Conservation (phyloP, 2,888 invertebrate genomes). For the Venusia cambrica region DNA sequence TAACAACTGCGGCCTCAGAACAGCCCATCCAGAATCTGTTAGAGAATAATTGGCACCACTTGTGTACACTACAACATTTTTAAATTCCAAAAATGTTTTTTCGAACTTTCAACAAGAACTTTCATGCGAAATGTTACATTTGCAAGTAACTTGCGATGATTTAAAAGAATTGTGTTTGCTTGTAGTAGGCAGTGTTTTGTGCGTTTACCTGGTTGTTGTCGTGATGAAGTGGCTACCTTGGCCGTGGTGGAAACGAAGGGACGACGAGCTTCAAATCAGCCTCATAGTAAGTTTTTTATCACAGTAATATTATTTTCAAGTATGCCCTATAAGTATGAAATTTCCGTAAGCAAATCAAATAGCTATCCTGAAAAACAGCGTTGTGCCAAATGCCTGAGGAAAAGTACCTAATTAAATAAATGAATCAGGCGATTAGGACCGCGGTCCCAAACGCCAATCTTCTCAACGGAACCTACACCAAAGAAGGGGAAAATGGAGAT, state of each 20-base stretch:
- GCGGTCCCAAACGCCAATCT: too few species aligned
- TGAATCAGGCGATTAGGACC: too few species aligned
- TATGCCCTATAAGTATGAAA: too few species aligned
- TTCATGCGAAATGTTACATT: slow-evolving; percentile 20
- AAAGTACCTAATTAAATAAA: too few species aligned
- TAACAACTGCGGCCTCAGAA: slow-evolving; percentile 31
- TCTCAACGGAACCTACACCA: too few species aligned
- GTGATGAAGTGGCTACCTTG: slow-evolving; percentile 35
- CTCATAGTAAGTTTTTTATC: slow-evolving; percentile 30
- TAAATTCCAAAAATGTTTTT: slow-evolving; percentile 3
- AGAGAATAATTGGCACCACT: slow-evolving; percentile 15
- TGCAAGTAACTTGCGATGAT: slow-evolving; percentile 15
- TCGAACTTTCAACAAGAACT: slow-evolving; percentile 4
- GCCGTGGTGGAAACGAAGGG: slow-evolving; percentile 29
- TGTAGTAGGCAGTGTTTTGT: slow-evolving; percentile 11
- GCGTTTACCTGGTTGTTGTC: slow-evolving; percentile 14
- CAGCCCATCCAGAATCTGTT: slow-evolving; percentile 15
- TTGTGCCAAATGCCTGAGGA: too few species aligned
- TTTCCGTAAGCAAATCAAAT: too few species aligned
- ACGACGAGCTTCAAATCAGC: slow-evolving; percentile 24
- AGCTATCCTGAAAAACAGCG: too few species aligned
- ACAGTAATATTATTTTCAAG: neutral
- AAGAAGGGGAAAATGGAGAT: too few species aligned
- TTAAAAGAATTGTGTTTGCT: slow-evolving; percentile 16
- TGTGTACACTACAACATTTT: slow-evolving; percentile 5